Percentiles rank a stretch among this genome's conserved stretches.
phyloP scores from a whole-genome alignment of 1,140 invertebrate species.

The Trypoxylus dichotomus region DNA sequence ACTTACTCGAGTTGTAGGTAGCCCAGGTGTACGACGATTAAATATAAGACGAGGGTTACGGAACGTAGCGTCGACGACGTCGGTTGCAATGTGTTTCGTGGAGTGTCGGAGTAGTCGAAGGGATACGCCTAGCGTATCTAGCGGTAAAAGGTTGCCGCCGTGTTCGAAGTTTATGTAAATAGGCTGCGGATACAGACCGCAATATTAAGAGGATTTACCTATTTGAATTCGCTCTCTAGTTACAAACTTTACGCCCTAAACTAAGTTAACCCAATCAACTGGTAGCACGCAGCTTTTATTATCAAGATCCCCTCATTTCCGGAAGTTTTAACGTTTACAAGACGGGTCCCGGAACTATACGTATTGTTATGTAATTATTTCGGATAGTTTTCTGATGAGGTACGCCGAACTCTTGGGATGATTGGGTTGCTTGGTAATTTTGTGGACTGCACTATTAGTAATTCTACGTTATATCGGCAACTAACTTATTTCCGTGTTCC shows the following conservation, averaged over 20 bases:
- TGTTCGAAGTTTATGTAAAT: conserved; percentile 39
- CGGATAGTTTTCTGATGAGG: neutral
- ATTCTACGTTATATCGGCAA: too few species aligned
- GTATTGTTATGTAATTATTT: neutral
- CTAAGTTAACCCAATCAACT: conserved; percentile 17
- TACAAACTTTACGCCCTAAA: conserved; percentile 32
- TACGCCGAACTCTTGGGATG: too few species aligned
- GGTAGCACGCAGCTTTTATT: conserved; percentile 18
- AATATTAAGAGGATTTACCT: conserved; percentile 42
- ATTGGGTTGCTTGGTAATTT: too few species aligned
- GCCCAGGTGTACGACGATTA: conserved; percentile 2
- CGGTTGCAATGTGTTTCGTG: neutral
- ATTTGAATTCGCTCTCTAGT: conserved; percentile 36
- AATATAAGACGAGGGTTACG: conserved; percentile 1
- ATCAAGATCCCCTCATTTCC: neutral
- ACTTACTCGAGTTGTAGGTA: neutral
- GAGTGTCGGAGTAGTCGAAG: neutral
- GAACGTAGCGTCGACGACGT: neutral
- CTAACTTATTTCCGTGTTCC: too few species aligned
- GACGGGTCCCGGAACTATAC: neutral
- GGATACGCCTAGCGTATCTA: neutral
- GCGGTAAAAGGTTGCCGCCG: neutral
- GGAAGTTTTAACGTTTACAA: neutral
- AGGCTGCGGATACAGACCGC: conserved; percentile 38
- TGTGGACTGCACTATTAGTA: too few species aligned